Conservation (phyloP, 2,888 invertebrate genomes). For the Ryuthela nishihirai region DNA sequence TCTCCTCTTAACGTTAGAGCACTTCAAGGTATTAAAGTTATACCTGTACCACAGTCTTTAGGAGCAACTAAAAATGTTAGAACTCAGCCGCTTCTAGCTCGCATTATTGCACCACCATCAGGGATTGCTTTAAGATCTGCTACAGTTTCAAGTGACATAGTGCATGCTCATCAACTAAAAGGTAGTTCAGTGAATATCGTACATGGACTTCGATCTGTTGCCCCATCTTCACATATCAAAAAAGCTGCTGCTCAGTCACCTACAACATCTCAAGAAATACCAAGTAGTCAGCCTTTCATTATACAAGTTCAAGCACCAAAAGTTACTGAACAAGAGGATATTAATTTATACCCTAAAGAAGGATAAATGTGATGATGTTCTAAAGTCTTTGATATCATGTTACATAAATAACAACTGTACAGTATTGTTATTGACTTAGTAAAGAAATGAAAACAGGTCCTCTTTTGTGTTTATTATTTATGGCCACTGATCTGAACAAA, state of each 20-base stretch:
- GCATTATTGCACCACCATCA: conserved; percentile 37
- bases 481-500: too few species aligned
- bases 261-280: neutral
- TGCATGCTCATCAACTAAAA: neutral
- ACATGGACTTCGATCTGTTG: neutral
- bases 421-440: too few species aligned
- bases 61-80: conserved; percentile 15
- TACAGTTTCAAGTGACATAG: neutral
- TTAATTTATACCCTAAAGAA: neutral
- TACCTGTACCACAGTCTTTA: conserved; percentile 35
- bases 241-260: neutral
- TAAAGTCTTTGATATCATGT: too few species aligned
- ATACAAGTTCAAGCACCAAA: neutral
- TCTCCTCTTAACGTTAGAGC: conserved; percentile 36
- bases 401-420: too few species aligned
- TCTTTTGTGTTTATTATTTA: too few species aligned
- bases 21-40: conserved; percentile 40
- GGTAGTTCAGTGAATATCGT: neutral
- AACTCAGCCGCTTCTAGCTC: conserved; percentile 36
- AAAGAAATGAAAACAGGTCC: too few species aligned
- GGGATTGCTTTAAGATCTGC: conserved; percentile 32
- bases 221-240: neutral
- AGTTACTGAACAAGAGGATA: neutral
- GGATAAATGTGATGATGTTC: too few species aligned
- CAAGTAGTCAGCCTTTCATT: neutral